phyloP scores from a whole-genome alignment of 2,888 invertebrate species.

The Lasioglossum marginatum region DNA sequence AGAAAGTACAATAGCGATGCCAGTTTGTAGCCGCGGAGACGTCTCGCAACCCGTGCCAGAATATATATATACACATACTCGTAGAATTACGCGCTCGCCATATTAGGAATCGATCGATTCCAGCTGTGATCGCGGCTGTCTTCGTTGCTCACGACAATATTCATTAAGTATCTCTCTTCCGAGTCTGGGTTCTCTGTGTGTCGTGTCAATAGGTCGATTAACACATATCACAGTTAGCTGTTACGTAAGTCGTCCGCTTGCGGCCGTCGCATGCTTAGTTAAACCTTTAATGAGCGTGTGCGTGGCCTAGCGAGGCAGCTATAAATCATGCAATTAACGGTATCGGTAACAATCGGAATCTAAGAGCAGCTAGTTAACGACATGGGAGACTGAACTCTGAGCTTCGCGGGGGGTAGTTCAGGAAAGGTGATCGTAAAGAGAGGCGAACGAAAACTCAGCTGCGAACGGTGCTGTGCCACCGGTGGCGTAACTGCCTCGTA shows the following conservation, averaged over 20 bases:
- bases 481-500: conserved; percentile 59
- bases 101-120: conserved; percentile 28
- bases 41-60: conserved; percentile 29
- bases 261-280: conserved; percentile 23
- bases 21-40: background rate
- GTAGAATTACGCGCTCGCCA: background rate
- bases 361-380: background rate
- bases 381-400: background rate
- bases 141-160: conserved; percentile 15
- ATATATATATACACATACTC: background rate
- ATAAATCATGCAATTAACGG: conserved; percentile 66
- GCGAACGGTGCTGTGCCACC: background rate
- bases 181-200: background rate
- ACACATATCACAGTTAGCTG: conserved; percentile 53
- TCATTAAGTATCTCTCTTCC: conserved; percentile 12
- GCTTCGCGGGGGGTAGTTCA: background rate
- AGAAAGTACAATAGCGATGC: background rate
- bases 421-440: conserved; percentile 14
- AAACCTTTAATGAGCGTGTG: conserved; percentile 46
- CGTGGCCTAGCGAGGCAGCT: conserved; percentile 33
- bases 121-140: background rate
- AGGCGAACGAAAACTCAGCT: conserved; percentile 28
- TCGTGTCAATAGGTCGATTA: conserved; percentile 47
- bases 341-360: conserved; percentile 51
- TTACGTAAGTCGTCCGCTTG: conserved; percentile 59